Conservation (phyloP, 2,888 invertebrate species). For the Hofmannophila pseudospretella region DNA sequence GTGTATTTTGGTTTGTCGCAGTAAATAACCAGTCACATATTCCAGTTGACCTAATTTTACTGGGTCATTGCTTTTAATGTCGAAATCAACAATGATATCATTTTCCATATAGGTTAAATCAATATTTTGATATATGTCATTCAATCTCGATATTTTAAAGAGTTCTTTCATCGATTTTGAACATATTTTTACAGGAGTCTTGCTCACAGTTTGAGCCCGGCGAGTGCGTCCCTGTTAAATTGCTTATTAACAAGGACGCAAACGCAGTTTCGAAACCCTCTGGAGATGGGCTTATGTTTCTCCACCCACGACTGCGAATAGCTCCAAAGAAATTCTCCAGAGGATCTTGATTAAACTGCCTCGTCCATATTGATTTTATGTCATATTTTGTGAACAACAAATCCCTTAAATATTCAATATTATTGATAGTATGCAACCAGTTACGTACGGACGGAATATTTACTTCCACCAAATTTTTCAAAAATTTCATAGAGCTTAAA, state of each 20-base stretch:
- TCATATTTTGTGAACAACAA: background rate
- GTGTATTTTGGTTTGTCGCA: background rate
- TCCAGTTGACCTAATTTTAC: background rate
- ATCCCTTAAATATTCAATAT: background rate
- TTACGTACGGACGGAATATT: conserved; percentile 16
- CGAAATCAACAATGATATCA: conserved; percentile 1
- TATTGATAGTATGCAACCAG: conserved; percentile 15
- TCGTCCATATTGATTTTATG: conserved; percentile 8
- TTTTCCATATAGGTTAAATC: too few species aligned
- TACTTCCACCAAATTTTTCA: conserved; percentile 3
- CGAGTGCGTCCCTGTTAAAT: conserved; percentile 7
- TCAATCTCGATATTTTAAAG: background rate
- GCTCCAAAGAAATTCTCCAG: conserved; percentile 8
- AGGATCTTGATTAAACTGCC: conserved; percentile 11
- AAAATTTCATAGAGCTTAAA: conserved; percentile 14
- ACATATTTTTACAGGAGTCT: conserved; percentile 4
- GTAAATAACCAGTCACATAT: conserved; percentile 7
- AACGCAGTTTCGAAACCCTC: conserved; percentile 10
- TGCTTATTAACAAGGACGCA: conserved; percentile 10
- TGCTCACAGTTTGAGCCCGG: conserved; percentile 10
- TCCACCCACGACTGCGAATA: conserved; percentile 10
- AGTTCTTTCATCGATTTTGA: background rate
- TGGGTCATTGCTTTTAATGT: conserved; percentile 4
- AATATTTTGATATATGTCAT: background rate
- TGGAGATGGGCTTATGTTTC: conserved; percentile 9